Evolutionary conservation across 2,888 invertebrate genomes (phyloP).

Genomic region (Crossocerus cetratus): DNA sequence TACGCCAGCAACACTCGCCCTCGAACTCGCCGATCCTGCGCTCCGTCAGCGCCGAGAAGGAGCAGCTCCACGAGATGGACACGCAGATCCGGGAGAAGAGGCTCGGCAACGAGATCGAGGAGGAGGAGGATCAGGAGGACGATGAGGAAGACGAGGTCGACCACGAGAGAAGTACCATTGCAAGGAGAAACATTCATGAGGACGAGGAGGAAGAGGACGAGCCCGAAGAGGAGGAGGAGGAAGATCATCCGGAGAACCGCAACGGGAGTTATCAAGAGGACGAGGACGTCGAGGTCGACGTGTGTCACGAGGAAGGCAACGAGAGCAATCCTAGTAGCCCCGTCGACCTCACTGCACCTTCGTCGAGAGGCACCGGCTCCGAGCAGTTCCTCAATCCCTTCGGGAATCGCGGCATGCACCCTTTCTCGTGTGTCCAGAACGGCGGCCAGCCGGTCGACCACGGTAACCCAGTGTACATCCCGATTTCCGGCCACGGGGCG

Average conservation of each 20-base stretch:
- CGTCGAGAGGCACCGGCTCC: constrained; percentile 64
- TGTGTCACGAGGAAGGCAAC: constrained; percentile 69
- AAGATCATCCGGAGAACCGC: constrained; percentile 53
- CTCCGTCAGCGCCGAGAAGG: constrained; percentile 43
- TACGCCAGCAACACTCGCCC: constrained; percentile 52
- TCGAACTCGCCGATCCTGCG: constrained; percentile 50
- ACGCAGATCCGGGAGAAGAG: constrained; percentile 31
- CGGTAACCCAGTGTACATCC: constrained; percentile 56
- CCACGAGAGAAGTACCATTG: constrained; percentile 21
- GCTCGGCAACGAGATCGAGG: constrained; percentile 50
- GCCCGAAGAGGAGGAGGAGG: constrained; percentile 68
- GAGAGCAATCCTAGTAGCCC: constrained; percentile 75
- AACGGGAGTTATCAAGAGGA: constrained; percentile 68
- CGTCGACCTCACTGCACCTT: constrained; percentile 76
- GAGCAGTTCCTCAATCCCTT: constrained; percentile 69
- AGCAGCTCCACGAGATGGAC: constrained; percentile 46
- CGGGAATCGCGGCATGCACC: constrained; percentile 60
- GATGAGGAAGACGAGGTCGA: constrained; percentile 58
- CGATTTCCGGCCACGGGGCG: constrained; percentile 58
- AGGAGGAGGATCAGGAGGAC: constrained; percentile 59
- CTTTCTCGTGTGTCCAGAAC: constrained; percentile 66
- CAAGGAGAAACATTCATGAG: constrained; percentile 48
- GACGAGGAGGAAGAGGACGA: constrained; percentile 62
- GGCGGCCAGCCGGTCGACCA: constrained; percentile 52
- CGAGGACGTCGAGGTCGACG: constrained; percentile 70